A percentile compares a stretch with the other conserved stretches of the same genome.
Conservation (phyloP, 2,888 invertebrate species). For the Serrognathus titanus region DNA sequence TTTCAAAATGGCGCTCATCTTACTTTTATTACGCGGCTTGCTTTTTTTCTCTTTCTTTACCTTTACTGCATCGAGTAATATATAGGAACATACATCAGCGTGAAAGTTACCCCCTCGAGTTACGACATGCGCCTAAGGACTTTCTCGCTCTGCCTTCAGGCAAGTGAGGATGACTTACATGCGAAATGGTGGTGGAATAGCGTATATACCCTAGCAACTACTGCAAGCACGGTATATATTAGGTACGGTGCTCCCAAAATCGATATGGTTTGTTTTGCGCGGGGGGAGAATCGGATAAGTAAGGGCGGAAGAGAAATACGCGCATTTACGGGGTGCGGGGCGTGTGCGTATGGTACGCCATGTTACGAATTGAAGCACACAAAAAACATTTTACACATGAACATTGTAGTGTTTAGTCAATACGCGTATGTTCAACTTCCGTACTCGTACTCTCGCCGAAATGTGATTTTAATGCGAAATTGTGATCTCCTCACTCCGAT, state of each 20-base stretch:
- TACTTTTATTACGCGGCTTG: slow-evolving; percentile 39
- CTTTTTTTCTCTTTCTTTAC: slow-evolving; percentile 34
- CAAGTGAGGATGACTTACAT: slow-evolving; percentile 32
- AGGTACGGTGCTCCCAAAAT: slow-evolving; percentile 48
- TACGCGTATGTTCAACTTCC: slow-evolving; percentile 27
- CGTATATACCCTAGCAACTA: slow-evolving; percentile 43
- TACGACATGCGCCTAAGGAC: slow-evolving; percentile 22
- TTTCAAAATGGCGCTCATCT: slow-evolving; percentile 43
- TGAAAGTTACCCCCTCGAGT: slow-evolving; percentile 19
- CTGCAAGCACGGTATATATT: slow-evolving; percentile 41
- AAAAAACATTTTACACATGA: slow-evolving; percentile 46
- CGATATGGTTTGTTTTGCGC: slow-evolving; percentile 51
- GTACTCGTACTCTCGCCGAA: slow-evolving; percentile 19
- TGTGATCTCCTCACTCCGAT: background rate
- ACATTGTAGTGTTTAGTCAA: slow-evolving; percentile 44
- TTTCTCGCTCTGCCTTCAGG: slow-evolving; percentile 17
- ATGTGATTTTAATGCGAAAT: slow-evolving; percentile 19
- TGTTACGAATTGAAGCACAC: slow-evolving; percentile 45
- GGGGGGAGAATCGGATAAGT: slow-evolving; percentile 32
- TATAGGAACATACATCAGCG: slow-evolving; percentile 42
- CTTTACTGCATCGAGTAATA: slow-evolving; percentile 33
- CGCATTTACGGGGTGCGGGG: slow-evolving; percentile 33
- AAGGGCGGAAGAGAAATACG: slow-evolving; percentile 42
- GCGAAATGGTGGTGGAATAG: slow-evolving; percentile 28
- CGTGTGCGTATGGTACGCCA: slow-evolving; percentile 46